Evolutionary conservation across 2,888 invertebrate species (phyloP), one percentile per base, ranked within the genome.

Genomic region (Clostera curtula): DNA sequence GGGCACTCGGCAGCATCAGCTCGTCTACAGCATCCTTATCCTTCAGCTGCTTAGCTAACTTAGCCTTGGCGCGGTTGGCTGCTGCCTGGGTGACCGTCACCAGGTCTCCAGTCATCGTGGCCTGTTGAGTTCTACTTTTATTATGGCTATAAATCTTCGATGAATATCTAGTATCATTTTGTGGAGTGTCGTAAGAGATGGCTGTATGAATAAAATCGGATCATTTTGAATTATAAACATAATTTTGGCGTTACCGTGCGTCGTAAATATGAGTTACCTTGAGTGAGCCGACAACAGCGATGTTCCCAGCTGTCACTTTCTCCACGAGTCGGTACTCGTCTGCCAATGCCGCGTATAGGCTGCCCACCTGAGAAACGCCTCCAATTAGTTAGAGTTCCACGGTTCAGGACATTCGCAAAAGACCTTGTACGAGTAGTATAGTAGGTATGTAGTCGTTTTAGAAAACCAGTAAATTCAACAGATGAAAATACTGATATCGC

Each of bases 221-320:
- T n/a, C n/a, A n/a, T n/a, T n/a, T n/a, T n/a, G n/a, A n/a, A n/a
- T n/a, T n/a, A n/a, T n/a, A n/a, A n/a, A n/a, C n/a, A n/a, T n/a
- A n/a, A n/a, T n/a, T n/a, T n/a, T n/a, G n/a, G n/a, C n/a, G n/a
- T n/a, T n/a, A n/a, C n/a, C n/a, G n/a, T n/a, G n/a, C n/a, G n/a
- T n/a, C n/a, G n/a, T n/a, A n/a, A n/a, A n/a, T n/a, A n/a, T n/a
- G n/a, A 20, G 19, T 43, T 72, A 93, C 90, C 85, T 94, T 95
- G 8, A 98, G 80, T 4, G 97, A 95, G 27, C 93, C 88, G 28
- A 96, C 89, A 10, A 96, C 96, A 2, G 91, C 96, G 43, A 99
- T 96, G 74, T 95, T 95, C 3, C 98, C 98, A 5, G 85, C 76
- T 0, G 75, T 66, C 1, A 92, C 86, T 2, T 68, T 67, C 5